Conservation (phyloP, 2,888 invertebrate genomes). For the Sabellastarte sp. region DNA sequence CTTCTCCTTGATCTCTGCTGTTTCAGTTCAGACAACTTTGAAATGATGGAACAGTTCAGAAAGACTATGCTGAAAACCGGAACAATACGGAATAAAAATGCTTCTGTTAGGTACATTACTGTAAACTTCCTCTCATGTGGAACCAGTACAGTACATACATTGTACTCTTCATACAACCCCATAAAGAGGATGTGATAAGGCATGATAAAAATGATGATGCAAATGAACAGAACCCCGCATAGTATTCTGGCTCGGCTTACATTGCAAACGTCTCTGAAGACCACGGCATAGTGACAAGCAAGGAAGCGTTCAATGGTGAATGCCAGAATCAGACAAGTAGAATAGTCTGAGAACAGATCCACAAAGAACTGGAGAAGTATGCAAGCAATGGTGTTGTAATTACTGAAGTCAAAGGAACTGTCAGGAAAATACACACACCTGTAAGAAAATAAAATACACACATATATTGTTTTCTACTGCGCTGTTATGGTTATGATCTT, state of each 20-base stretch:
- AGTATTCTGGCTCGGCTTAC: constrained; percentile 11
- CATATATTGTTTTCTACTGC: too few relatives aligned
- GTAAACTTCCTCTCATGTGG: constrained; percentile 17
- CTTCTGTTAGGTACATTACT: constrained; percentile 15
- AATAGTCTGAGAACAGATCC: constrained; percentile 22
- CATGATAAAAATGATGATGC: constrained; percentile 9
- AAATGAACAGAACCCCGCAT: constrained; percentile 3
- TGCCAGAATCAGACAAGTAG: constrained; percentile 21
- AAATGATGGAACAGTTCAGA: constrained; percentile 21
- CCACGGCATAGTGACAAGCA: constrained; percentile 18
- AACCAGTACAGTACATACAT: constrained; percentile 17
- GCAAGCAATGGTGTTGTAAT: constrained; percentile 4
- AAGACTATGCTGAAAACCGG: constrained; percentile 20
- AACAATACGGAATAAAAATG: constrained; percentile 14
- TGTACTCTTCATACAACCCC: constrained; percentile 9
- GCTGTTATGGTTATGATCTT: too few relatives aligned
- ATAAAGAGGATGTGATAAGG: constrained; percentile 20
- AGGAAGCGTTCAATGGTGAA: constrained; percentile 25
- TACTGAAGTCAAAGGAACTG: neutral
- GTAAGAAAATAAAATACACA: too few relatives aligned
- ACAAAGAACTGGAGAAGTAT: constrained; percentile 21
- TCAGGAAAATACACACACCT: neutral
- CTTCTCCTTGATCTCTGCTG: neutral
- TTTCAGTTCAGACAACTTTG: neutral
- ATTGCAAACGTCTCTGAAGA: constrained; percentile 21